A percentile compares a stretch with the other conserved stretches of the same genome.
These are phyloP conservation scores for Lepidocolaptes lacrymiger DNA, from an alignment of 2,797 vertebrate species.

Conservation along the genomic window DNA sequence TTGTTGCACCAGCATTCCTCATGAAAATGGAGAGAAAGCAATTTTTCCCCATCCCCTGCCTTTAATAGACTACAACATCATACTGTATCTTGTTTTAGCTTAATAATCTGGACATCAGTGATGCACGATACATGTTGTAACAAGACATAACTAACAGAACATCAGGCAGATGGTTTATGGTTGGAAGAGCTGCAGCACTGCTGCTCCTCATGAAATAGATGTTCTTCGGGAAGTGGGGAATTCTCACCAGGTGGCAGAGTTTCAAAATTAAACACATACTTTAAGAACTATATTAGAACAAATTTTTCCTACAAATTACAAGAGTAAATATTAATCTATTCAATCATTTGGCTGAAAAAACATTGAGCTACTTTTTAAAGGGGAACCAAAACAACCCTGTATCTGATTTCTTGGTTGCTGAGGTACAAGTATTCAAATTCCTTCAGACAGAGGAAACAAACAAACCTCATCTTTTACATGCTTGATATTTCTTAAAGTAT, in stretches of 20 bases:
- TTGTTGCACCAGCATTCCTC: not conserved
- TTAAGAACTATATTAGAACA: not conserved
- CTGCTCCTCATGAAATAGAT: not conserved
- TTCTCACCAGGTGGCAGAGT: conserved; percentile 22
- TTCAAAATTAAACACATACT: not conserved
- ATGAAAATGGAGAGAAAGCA: not conserved
- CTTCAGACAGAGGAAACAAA: not conserved
- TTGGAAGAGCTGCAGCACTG: not conserved
- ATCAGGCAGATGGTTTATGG: not conserved
- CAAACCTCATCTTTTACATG: not conserved
- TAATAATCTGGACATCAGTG: not conserved
- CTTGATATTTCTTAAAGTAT: not conserved
- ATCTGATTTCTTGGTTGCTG: not conserved
- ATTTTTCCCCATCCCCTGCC: not conserved
- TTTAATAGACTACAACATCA: not conserved
- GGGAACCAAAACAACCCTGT: not conserved
- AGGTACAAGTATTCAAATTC: not conserved
- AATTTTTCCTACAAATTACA: not conserved
- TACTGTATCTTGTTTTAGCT: not conserved
- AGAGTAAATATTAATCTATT: not conserved
- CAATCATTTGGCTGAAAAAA: not conserved
- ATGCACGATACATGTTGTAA: not conserved
- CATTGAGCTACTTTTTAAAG: not conserved
- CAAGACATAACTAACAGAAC: not conserved
- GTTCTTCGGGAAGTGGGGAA: not conserved